Percentiles rank a stretch among this genome's conserved stretches.
Evolutionary conservation across 2,888 invertebrate species (phyloP).

Genomic region (Drosophila monieri): DNA sequence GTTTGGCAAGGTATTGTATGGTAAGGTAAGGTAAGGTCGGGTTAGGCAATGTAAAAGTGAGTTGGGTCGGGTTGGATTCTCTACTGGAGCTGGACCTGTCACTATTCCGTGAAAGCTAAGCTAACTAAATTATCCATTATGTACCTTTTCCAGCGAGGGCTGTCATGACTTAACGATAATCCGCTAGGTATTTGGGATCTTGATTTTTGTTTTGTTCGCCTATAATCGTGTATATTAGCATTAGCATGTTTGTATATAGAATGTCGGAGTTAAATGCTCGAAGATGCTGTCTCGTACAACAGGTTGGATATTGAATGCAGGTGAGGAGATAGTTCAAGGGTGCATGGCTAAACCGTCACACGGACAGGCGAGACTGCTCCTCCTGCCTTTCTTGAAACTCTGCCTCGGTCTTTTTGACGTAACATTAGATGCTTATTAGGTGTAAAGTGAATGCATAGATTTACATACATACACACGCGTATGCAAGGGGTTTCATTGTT

Average conservation of each 20-base stretch:
- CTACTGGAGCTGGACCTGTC: not conserved
- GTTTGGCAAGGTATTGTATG: not conserved
- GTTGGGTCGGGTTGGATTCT: not conserved
- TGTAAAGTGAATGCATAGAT: too few species aligned
- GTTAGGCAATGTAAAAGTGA: not conserved
- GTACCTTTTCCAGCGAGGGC: too few species aligned
- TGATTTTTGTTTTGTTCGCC: too few species aligned
- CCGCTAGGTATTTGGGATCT: not conserved
- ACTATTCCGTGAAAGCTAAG: not conserved
- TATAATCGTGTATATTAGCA: not conserved
- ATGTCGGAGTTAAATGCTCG: slow-evolving; percentile 20
- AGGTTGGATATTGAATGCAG: slow-evolving; percentile 19
- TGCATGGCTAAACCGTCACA: too few species aligned
- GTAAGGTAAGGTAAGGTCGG: not conserved
- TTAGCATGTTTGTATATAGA: slow-evolving; percentile 1
- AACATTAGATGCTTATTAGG: not conserved
- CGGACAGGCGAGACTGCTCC: too few species aligned
- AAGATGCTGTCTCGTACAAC: too few species aligned
- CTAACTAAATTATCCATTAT: slow-evolving; percentile 5
- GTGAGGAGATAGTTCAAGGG: not conserved
- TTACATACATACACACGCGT: not conserved
- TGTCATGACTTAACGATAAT: too few species aligned
- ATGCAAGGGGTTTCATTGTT: not conserved
- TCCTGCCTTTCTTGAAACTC: not conserved
- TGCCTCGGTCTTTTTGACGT: not conserved